phyloP scores from a whole-genome alignment of 92 coral and sea anemone species.

The Actinostola sp. region DNA sequence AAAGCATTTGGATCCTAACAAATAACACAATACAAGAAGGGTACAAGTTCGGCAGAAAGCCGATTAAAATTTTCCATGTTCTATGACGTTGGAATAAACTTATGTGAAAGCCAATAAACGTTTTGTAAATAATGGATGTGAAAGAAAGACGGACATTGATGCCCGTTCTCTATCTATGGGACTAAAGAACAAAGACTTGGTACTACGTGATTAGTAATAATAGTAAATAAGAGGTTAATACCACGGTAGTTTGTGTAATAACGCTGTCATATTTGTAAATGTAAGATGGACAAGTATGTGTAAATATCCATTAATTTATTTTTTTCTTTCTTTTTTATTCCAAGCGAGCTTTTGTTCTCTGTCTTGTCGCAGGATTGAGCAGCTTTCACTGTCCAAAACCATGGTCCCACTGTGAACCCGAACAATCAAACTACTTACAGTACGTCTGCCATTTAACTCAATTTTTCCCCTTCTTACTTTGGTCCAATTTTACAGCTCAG shows the following conservation, averaged over 20 bases:
- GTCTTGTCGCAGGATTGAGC: slow-evolving; percentile 85
- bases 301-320: not conserved
- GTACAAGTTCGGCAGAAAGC: slow-evolving; percentile 80
- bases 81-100: slow-evolving; percentile 91
- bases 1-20: slow-evolving; percentile 78
- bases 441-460: slow-evolving; percentile 95
- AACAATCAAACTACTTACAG: slow-evolving; percentile 84
- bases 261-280: not conserved
- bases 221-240: no score
- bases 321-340: not conserved
- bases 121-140: slow-evolving; percentile 76
- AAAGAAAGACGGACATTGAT: slow-evolving; percentile 77
- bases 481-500: slow-evolving; percentile 91
- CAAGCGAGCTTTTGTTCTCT: not conserved
- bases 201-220: slow-evolving; percentile 24
- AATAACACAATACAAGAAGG: slow-evolving; percentile 76
- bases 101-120: slow-evolving; percentile 79
- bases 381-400: slow-evolving; percentile 89
- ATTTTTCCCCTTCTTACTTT: slow-evolving; percentile 88
- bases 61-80: slow-evolving; percentile 88
- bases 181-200: slow-evolving; percentile 82
- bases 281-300: no score
- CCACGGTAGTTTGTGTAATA: not conserved
- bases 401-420: slow-evolving; percentile 87
- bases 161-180: slow-evolving; percentile 93